A percentile compares a stretch with the other conserved stretches of the same genome.
phyloP scores from a whole-genome alignment of 2,888 invertebrate species.

The Linnaemya vulpina region DNA sequence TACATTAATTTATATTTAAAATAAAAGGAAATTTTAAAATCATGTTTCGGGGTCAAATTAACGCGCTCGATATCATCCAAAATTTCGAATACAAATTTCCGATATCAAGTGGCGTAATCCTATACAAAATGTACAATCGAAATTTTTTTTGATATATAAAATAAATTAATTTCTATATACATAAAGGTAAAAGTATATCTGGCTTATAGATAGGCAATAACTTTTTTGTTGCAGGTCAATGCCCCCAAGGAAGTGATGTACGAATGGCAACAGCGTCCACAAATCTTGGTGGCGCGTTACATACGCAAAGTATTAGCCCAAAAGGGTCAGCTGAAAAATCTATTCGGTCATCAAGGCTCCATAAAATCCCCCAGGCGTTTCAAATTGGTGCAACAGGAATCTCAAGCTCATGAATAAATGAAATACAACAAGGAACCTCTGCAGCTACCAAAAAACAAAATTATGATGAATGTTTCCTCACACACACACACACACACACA shows the following conservation, averaged over 20 bases:
- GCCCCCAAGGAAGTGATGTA: constrained; percentile 94
- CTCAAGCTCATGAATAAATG: constrained; percentile 92
- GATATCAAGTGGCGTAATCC: too few species aligned
- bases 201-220: background rate
- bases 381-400: constrained; percentile 95
- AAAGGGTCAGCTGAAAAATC: constrained; percentile 88
- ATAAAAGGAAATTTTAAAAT: too few species aligned
- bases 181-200: too few species aligned
- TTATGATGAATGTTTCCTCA: constrained; percentile 15
- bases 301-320: constrained; percentile 92
- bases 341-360: constrained; percentile 90
- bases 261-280: constrained; percentile 96
- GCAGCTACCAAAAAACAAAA: constrained; percentile 22
- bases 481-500: constrained; percentile 1
- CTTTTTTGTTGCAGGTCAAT: constrained; percentile 85
- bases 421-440: constrained; percentile 11
- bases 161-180: too few species aligned
- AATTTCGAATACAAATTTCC: too few species aligned
- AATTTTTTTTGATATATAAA: too few species aligned
- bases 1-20: too few species aligned
- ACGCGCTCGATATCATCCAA: too few species aligned
- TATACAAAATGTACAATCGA: too few species aligned
- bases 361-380: constrained; percentile 94
- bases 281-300: constrained; percentile 91
- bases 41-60: too few species aligned